Base-by-base conservation (phyloP, 2,888 invertebrate genomes). In the Phania funesta region DNA sequence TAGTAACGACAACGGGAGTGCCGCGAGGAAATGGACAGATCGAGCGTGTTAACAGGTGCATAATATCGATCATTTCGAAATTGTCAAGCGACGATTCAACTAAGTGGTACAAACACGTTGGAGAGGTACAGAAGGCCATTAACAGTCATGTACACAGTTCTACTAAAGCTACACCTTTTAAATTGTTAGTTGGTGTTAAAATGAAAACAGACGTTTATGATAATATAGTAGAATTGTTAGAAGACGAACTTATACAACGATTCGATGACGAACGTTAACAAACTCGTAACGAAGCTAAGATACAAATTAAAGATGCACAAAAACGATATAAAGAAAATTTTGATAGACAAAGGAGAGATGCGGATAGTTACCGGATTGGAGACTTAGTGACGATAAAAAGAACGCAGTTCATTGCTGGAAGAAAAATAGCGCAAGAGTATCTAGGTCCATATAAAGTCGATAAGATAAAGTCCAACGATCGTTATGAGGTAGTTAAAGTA, bases 301-400 rank as follows among this genome's bases (percentile, higher is more conserved):
- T 9, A 24, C 44, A 64, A 18, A 84, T 84, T 13, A 13, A 67
- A 9, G 20, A 79, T 11, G 67, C 83, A 0, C 81, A 84, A 60
- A 7, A 11, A 32, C 18, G 8, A 3, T 79, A 80, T 56, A 84
- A 83, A 24, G 0, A n/a, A 0, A 70, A 77, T 18, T 84, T 65
- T 44, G 78, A 84, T 46, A 82, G 67, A 38, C 80, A 75, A n/a
- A 70, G 83, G 8, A 54, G 60, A 77, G 8, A 16, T n/a, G 48
- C 73, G 22, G 20, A 26, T 1, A 38, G 18, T 1, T 83, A 84
- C 41, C 22, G 62, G 16, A 0, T 81, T 1, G 70, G 70, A 2
- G 84, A 83, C 24, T 20, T 84, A 1, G 84, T 84, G 0, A 79
- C 84, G 0, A 83, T 85, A 6, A 83, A 83, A 20, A 32, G 75